Percentiles rank a stretch among this genome's conserved stretches.
Conservation (phyloP, 1,140 invertebrate species). For the Propsilocerus akamusi region DNA sequence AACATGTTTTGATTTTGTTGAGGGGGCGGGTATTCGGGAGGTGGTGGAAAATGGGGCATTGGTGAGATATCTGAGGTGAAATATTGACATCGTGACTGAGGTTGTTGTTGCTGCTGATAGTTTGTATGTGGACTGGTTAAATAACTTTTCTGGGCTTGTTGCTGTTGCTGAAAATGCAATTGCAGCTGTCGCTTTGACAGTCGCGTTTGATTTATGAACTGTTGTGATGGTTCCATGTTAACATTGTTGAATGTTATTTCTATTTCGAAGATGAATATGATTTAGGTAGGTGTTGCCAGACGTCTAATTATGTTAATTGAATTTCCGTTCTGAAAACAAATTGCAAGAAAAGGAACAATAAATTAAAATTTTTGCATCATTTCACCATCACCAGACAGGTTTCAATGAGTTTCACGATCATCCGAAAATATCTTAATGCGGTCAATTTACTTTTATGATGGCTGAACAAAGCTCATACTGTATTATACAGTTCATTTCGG, state of each 20-base stretch:
- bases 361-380: too few species aligned
- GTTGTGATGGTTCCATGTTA: slow-evolving; percentile 1
- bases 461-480: too few species aligned
- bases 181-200: background rate
- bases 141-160: background rate
- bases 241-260: background rate
- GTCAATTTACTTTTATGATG: too few species aligned
- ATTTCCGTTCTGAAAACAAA: background rate
- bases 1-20: background rate
- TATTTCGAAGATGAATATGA: background rate
- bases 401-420: too few species aligned
- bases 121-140: background rate
- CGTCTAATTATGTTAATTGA: slow-evolving; percentile 3
- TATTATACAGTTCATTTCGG: too few species aligned
- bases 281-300: background rate
- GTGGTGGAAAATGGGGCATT: background rate
- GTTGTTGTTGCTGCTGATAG: background rate
- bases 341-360: background rate
- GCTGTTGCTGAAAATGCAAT: background rate
- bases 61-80: background rate
- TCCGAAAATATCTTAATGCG: too few species aligned
- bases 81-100: background rate
- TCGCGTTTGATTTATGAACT: slow-evolving; percentile 2
- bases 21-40: background rate
- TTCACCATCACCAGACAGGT: too few species aligned